Evolutionary conservation across 1,140 invertebrate species (phyloP).

Genomic region (Trypoxylus dichotomus): DNA sequence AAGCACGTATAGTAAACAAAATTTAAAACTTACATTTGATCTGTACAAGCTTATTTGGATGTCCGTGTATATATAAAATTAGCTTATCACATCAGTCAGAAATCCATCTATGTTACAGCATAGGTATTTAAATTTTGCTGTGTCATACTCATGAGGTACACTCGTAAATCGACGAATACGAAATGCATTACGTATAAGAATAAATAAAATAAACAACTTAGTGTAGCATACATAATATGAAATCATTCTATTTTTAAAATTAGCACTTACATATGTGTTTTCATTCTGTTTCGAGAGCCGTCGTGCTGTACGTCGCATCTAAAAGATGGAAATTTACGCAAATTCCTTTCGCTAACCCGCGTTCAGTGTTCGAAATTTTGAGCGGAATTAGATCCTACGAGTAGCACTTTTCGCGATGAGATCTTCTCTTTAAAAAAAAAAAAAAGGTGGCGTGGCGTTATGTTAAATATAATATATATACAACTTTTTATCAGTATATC

Average conservation of each 20-base stretch:
- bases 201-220: not conserved
- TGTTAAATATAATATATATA: constrained; percentile 1
- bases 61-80: no score
- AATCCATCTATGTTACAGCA: no score
- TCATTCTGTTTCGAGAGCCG: not conserved
- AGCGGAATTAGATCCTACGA: no score
- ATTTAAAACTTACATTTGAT: no score
- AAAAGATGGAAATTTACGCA: not conserved
- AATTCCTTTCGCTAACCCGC: no score
- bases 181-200: not conserved
- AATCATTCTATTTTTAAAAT: constrained; percentile 20
- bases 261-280: constrained; percentile 6
- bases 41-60: no score
- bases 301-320: not conserved
- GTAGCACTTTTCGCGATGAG: not conserved
- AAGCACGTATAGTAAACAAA: no score
- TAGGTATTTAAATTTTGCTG: no score
- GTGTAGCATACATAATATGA: not conserved
- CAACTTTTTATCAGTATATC: constrained; percentile 28
- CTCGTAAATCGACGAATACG: no score
- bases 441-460: not conserved
- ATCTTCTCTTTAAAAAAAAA: not conserved
- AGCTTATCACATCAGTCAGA: no score
- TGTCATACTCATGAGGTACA: not conserved
- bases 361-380: no score